Evolutionary conservation across 2,888 invertebrate genomes (phyloP), one percentile per base, ranked within the genome.

Genomic region (Ctenicera cuprea): DNA sequence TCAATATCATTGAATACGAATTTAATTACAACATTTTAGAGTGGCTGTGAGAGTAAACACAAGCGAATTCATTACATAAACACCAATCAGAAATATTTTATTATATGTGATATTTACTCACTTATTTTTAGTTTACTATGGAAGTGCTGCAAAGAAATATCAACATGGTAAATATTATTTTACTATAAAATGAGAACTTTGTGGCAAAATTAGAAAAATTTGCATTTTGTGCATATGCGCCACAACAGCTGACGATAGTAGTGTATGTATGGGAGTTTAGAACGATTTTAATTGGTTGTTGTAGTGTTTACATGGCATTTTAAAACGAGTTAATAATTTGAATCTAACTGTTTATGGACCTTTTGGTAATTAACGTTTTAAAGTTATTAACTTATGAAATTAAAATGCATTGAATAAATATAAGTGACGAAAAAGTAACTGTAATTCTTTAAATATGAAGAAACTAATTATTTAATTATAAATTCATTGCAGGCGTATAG

Each of bases 141-240:
- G 54, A 11, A 14, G 12, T 9, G 4, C 11, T n/a, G 12, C 9
- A 14, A 30, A 50, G n/a, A 7, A 5, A 30, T 12, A 22, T 54
- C n/a, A 54, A 54, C 0, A 54, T 54, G 54, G 54, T 54, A 54
- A 54, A 54, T 54, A 54, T 54, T n/a, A 50, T 16, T 48, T 14
- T 30, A n/a, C 14, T 1, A 5, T 18, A 45, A 0, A 8, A 45
- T 9, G 3, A 9, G 8, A 16, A 18, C 1, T 45, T 45, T 16
- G 0, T 8, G 1, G 4, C n/a, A 43, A 18, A 45, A 16, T 5
- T 18, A 18, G 16, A 45, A 18, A 16, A 45, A 45, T 18, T 1
- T 18, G 14, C 33, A 12, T 30, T 30, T 14, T 14, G 18, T 11
- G 2, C 4, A 7, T 14, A 2, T 48, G 48, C 16, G 48, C 48